Percentiles rank a stretch among this genome's conserved stretches.
Evolutionary conservation across 2,888 invertebrate genomes (phyloP).

Genomic region (Eubasilissa splendida): DNA sequence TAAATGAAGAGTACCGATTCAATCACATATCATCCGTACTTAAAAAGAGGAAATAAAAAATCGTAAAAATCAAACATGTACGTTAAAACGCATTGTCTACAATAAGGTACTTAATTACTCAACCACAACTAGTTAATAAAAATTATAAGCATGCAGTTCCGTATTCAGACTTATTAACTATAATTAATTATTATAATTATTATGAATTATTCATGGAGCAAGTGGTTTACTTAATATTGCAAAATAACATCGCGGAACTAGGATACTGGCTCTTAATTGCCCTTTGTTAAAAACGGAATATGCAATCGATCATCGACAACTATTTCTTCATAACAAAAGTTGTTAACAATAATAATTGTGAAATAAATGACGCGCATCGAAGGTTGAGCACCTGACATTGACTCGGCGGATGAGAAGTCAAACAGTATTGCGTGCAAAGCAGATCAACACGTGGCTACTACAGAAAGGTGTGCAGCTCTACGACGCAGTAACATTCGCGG

Average conservation of each 20-base stretch:
- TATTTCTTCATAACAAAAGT: not conserved
- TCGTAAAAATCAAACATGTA: no score
- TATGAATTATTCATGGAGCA: not conserved
- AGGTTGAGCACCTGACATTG: conserved; percentile 55
- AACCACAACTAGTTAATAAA: no score
- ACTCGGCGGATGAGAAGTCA: conserved; percentile 42
- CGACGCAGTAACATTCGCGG: no score
- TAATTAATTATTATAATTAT: not conserved
- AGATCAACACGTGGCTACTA: conserved; percentile 48
- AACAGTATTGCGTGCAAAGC: conserved; percentile 49
- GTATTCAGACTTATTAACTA: no score
- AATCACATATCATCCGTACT: no score
- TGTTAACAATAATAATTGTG: conserved; percentile 8
- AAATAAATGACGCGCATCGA: conserved; percentile 50
- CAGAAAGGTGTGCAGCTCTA: no score
- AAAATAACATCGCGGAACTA: conserved; percentile 16
- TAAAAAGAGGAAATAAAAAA: no score
- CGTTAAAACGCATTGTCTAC: no score
- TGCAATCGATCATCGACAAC: not conserved
- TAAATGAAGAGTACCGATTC: no score
- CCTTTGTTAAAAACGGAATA: not conserved
- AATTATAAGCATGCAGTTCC: no score
- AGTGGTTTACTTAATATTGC: conserved; percentile 23
- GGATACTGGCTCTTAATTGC: conserved; percentile 2
- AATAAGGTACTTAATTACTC: no score